Base-by-base conservation (phyloP, 2,888 invertebrate species). In the Hydraecia micacea region DNA sequence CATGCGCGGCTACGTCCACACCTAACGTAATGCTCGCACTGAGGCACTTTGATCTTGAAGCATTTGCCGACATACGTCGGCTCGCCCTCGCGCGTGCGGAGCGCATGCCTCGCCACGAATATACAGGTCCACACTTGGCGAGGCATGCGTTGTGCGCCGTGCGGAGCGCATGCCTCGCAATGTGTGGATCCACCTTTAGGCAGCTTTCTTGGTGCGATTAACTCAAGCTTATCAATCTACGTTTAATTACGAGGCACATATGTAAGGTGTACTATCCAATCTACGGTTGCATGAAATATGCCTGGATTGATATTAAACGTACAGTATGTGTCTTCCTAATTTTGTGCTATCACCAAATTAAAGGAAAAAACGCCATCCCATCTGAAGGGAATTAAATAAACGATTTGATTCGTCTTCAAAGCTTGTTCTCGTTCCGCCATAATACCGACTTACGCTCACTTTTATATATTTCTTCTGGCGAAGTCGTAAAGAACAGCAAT, bases 401-500 rank as follows among this genome's bases (percentile, higher is more conserved):
- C 55, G 36, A 75, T 79, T 82, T 77, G 75, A 77, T 73, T 74
- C 32, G 58, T 69, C 72, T 67, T 73, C 70, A 65, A 74, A 76
- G 55, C 72, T 58, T 63, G 60, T 66, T 18, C 18, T 63, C 52
- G 67, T 75, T 75, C 62, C 75, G 25, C 67, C 46, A 75, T 77
- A 73, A 77, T 66, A 65, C 66, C 18, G 39, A 42, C 49, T 60
- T 79, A 71, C 68, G 62, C 21, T 36, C 39, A 70, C 25, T 81
- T 86, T 84, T 86, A 81, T 86, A 76, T 77, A 79, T 77, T 76
- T 75, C 76, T 67, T 77, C 80, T 67, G 73, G 55, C 62, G 6
- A 75, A 68, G 82, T 83, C 73, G 77, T 86, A 80, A 80, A 83
- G 70, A 36, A 60, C 39, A 39, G 69, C 58, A 80, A 79, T 78